Evolutionary conservation across 2,888 invertebrate genomes (phyloP).

Genomic region (Drosophila imparisetae): DNA sequence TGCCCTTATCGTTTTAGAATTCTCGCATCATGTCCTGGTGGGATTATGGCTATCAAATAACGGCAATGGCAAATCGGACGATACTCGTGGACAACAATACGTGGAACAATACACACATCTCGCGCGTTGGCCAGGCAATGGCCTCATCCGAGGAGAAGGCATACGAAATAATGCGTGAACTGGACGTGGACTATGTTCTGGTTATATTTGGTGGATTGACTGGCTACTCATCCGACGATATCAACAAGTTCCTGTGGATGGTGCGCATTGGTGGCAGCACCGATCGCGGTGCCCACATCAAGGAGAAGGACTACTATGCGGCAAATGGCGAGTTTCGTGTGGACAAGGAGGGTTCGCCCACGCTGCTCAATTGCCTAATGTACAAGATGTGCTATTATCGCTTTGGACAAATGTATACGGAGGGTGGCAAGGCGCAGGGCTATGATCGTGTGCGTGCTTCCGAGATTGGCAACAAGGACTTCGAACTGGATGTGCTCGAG

Average conservation of each 20-base stretch:
- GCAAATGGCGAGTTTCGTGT: conserved; percentile 97
- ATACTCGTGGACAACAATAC: conserved; percentile 99
- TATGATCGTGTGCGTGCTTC: conserved; percentile 97
- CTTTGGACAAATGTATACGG: conserved; percentile 97
- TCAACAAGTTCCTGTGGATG: conserved; percentile 99
- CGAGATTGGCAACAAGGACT: conserved; percentile 99
- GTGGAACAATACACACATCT: conserved; percentile 99
- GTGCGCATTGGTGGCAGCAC: conserved; percentile 98
- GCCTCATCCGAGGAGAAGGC: conserved; percentile 98
- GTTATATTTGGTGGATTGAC: conserved; percentile 99
- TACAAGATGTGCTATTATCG: conserved; percentile 99
- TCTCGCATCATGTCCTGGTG: conserved; percentile 99
- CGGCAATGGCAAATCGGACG: conserved; percentile 99
- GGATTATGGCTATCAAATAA: conserved; percentile 99
- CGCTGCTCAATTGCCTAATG: conserved; percentile 98
- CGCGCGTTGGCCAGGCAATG: conserved; percentile 99
- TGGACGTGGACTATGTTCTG: conserved; percentile 98
- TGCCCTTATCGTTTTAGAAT: conserved; percentile 87
- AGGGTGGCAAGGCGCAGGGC: conserved; percentile 97
- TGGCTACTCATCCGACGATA: conserved; percentile 99
- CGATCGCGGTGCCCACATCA: conserved; percentile 96
- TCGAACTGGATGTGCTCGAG: conserved; percentile 98
- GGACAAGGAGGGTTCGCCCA: conserved; percentile 96
- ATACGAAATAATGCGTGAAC: conserved; percentile 98
- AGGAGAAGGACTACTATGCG: conserved; percentile 98